Percentiles rank a stretch among this genome's conserved stretches.
phyloP scores from a whole-genome alignment of 1,140 invertebrate species.

The Drosophila sturtevanti region DNA sequence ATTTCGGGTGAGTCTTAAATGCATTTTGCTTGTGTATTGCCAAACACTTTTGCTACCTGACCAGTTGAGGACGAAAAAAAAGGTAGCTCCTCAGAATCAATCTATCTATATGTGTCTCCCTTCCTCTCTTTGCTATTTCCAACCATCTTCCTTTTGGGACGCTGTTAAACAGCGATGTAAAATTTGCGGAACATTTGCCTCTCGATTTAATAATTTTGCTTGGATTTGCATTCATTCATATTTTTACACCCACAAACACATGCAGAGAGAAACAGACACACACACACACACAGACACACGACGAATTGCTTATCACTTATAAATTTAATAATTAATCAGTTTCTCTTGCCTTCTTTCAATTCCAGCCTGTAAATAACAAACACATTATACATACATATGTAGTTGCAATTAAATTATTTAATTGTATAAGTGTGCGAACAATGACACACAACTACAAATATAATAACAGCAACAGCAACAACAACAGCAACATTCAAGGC shows the following conservation, averaged over 20 bases:
- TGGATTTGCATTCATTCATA: constrained; percentile 3
- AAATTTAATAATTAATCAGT: constrained; percentile 12
- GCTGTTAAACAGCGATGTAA: not conserved
- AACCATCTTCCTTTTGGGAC: not conserved
- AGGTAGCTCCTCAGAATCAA: not conserved
- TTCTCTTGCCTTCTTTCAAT: constrained; percentile 35
- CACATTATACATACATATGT: constrained; percentile 6
- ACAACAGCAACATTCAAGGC: constrained; percentile 44
- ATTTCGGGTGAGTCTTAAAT: constrained; percentile 49
- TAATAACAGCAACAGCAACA: constrained; percentile 35
- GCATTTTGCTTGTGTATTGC: constrained; percentile 25
- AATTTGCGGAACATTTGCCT: not conserved
- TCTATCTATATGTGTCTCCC: not conserved
- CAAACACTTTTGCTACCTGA: constrained; percentile 36
- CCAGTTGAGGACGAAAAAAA: not conserved
- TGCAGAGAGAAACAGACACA: not conserved
- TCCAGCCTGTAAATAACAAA: constrained; percentile 53
- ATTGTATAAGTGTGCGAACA: constrained; percentile 53
- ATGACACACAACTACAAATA: constrained; percentile 61
- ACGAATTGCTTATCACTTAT: constrained; percentile 9
- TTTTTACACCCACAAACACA: constrained; percentile 5
- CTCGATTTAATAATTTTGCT: not conserved
- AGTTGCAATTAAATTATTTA: constrained; percentile 57
- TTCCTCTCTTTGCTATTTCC: not conserved
- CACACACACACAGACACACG: not conserved